Percentiles rank a stretch among this genome's conserved stretches.
phyloP scores from a whole-genome alignment of 1,140 invertebrate genomes.

The Belonocnema kinseyi region DNA sequence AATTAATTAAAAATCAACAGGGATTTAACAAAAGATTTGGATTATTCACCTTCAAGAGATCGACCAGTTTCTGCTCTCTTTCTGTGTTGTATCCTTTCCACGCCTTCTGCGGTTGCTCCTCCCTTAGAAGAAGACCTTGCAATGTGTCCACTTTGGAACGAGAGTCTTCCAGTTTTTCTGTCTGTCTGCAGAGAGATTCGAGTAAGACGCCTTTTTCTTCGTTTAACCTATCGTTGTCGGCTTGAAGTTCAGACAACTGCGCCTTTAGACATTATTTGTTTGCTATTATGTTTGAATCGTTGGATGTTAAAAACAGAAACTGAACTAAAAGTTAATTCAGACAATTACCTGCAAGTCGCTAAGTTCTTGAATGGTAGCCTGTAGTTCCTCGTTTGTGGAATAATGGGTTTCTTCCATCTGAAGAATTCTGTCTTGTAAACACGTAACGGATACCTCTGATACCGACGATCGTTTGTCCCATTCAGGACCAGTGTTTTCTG shows the following conservation, averaged over 20 bases:
- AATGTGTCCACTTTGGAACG: constrained; percentile 84
- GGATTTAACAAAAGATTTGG: no score
- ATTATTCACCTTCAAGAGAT: constrained; percentile 82
- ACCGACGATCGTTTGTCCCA: constrained; percentile 92
- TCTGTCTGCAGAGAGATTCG: constrained; percentile 93
- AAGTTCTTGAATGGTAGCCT: constrained; percentile 94
- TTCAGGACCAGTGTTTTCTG: constrained; percentile 83
- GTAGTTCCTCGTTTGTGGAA: constrained; percentile 95
- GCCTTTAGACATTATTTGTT: constrained; percentile 64
- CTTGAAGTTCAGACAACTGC: constrained; percentile 89
- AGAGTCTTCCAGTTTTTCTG: constrained; percentile 91
- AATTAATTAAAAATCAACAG: no score
- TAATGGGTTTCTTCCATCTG: constrained; percentile 82
- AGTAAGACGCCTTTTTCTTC: constrained; percentile 93
- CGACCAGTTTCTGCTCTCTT: constrained; percentile 89
- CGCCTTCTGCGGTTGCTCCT: constrained; percentile 79
- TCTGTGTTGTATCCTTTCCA: constrained; percentile 79
- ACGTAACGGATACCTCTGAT: constrained; percentile 93
- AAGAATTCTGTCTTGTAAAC: constrained; percentile 92
- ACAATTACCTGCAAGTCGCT: constrained; percentile 84
- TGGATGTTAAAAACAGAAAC: neutral
- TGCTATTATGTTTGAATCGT: neutral
- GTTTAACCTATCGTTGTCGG: constrained; percentile 89
- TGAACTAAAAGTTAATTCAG: neutral
- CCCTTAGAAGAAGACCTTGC: constrained; percentile 82